A percentile compares a stretch with the other conserved stretches of the same genome.
Evolutionary conservation across 1,140 invertebrate species (phyloP).

Genomic region (Caenorhabditis remanei): DNA sequence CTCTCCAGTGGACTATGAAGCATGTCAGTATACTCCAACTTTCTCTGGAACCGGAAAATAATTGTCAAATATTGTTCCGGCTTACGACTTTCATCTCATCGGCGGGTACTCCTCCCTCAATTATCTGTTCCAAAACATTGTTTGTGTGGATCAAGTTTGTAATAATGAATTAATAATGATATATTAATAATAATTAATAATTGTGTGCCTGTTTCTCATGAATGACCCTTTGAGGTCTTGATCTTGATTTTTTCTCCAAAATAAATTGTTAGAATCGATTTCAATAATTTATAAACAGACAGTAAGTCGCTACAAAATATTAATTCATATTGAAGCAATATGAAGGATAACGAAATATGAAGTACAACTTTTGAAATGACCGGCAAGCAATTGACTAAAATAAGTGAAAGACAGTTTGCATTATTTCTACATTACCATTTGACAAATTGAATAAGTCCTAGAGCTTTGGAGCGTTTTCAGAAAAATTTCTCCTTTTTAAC

Average conservation of each 20-base stretch:
- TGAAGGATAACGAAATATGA: too few species aligned
- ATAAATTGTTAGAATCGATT: background rate
- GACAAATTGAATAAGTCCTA: too few species aligned
- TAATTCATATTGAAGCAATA: too few species aligned
- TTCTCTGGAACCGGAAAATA: conserved; percentile 77
- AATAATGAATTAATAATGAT: conserved; percentile 31
- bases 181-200: conserved; percentile 34
- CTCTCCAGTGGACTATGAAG: conserved; percentile 77
- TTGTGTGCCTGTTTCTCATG: background rate
- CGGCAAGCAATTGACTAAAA: too few species aligned
- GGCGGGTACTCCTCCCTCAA: conserved; percentile 20
- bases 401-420: too few species aligned
- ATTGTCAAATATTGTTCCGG: conserved; percentile 40
- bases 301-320: too few species aligned
- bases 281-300: too few species aligned
- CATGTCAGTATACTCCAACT: conserved; percentile 77
- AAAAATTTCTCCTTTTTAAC: too few species aligned
- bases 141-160: background rate
- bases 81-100: conserved; percentile 46
- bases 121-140: conserved; percentile 31
- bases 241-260: conserved; percentile 8
- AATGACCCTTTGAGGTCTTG: background rate
- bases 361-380: too few species aligned
- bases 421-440: too few species aligned
- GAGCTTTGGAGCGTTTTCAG: too few species aligned